These are phyloP conservation scores for Probosciger aterrimus DNA, from an alignment of 2,113 vertebrate genomes.

Conservation along the genomic window DNA sequence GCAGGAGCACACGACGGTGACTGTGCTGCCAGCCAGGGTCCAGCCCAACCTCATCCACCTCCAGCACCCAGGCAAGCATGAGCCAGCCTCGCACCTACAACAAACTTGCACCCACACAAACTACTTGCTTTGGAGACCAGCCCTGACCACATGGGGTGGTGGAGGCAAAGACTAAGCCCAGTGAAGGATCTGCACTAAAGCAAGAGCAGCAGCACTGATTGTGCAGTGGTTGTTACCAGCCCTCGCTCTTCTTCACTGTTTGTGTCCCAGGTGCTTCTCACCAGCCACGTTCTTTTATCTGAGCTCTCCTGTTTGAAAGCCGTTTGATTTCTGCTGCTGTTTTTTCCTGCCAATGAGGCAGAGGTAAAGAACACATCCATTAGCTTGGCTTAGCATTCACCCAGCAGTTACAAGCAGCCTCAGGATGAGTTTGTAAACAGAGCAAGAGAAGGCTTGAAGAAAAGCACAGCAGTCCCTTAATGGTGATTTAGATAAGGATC, in stretches of 20 bases:
- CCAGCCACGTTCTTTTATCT: not conserved
- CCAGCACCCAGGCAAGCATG: fast-evolving
- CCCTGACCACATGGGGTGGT: fast-evolving
- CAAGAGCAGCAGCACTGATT: fast-evolving
- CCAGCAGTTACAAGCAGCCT: not conserved
- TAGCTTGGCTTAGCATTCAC: not conserved
- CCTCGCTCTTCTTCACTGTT: not conserved
- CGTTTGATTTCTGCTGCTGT: not conserved
- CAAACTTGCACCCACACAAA: fast-evolving
- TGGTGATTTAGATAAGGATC: not conserved
- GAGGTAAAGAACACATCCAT: not conserved
- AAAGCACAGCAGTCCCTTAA: not conserved
- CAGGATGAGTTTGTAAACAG: not conserved
- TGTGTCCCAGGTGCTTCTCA: not conserved
- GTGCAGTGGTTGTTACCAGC: fast-evolving
- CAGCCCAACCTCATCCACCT: not conserved
- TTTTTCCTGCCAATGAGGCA: not conserved
- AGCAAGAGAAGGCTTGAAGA: not conserved
- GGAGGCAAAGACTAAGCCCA: not conserved
- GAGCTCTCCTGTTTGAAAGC: not conserved
- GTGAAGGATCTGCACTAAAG: not conserved
- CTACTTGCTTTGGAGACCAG: fast-evolving
- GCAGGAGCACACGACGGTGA: fast-evolving
- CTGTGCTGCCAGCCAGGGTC: not conserved
- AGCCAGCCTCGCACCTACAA: not conserved